A percentile compares a stretch with the other conserved stretches of the same genome.
Conservation (phyloP, 1,140 invertebrate species). For the Drosophila dunni region DNA sequence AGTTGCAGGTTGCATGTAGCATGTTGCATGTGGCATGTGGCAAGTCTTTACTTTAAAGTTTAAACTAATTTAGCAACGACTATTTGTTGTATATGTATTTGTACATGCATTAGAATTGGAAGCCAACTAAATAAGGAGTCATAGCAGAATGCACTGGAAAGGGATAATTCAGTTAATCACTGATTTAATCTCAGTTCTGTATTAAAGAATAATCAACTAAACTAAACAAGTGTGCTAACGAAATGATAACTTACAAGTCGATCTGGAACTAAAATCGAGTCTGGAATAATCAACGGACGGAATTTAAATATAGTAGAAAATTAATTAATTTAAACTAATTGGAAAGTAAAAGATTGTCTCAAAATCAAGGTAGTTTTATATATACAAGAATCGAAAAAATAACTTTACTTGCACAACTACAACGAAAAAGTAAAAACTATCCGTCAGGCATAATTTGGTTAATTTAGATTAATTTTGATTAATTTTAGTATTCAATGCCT, state of each 20-base stretch:
- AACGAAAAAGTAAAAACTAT: conserved; percentile 40
- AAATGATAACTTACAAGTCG: background rate
- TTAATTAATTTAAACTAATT: conserved; percentile 3
- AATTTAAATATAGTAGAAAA: conserved; percentile 3
- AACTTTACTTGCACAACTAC: conserved; percentile 50
- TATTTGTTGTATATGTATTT: conserved; percentile 42
- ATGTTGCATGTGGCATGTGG: background rate
- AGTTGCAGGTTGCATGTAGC: background rate
- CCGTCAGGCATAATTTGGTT: conserved; percentile 24
- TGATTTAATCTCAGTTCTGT: conserved; percentile 4
- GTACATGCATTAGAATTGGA: conserved; percentile 56
- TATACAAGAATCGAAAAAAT: conserved; percentile 15
- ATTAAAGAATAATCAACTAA: conserved; percentile 16
- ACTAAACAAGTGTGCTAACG: background rate
- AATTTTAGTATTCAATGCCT: conserved; percentile 17
- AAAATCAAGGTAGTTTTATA: conserved; percentile 15
- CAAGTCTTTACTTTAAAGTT: conserved; percentile 40
- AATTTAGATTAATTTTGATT: conserved; percentile 2
- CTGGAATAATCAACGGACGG: conserved; percentile 13
- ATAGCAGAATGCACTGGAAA: conserved; percentile 24
- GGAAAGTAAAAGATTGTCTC: conserved; percentile 3
- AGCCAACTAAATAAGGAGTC: conserved; percentile 40
- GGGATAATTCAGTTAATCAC: background rate
- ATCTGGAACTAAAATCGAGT: background rate
- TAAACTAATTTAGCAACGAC: conserved; percentile 61